These are phyloP conservation scores for Myotis findleyi DNA, from an alignment of 2,797 vertebrate genomes.

Conservation along the genomic window DNA sequence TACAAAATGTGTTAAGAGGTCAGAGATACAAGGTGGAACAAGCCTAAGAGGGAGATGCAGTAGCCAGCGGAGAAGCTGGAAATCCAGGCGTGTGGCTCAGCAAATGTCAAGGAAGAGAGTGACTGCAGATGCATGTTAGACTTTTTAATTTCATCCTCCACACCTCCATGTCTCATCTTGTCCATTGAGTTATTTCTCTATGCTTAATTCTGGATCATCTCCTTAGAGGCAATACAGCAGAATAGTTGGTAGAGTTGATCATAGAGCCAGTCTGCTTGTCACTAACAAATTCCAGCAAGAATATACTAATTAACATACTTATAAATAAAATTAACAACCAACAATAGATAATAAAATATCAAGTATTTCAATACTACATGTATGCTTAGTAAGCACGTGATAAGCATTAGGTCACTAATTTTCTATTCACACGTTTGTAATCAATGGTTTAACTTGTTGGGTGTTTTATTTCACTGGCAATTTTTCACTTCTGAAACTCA, in stretches of 20 bases:
- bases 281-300: not conserved
- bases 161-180: not conserved
- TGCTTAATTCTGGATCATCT: not conserved
- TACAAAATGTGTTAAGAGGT: not conserved
- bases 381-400: not conserved
- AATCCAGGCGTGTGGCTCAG: not conserved
- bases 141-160: not conserved
- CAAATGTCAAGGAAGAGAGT: not conserved
- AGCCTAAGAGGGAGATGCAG: not conserved
- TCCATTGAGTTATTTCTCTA: not conserved
- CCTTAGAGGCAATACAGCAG: not conserved
- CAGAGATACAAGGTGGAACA: not conserved
- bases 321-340: not conserved
- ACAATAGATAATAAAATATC: not conserved
- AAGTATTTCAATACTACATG: not conserved
- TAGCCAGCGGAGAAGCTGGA: not conserved
- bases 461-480: not conserved
- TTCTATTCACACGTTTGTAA: not conserved
- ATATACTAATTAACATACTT: not conserved
- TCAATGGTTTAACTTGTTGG: not conserved
- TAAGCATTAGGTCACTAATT: not conserved
- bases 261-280: too few species aligned
- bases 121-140: not conserved
- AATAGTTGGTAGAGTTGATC: not conserved
- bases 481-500: slow-evolving; percentile 4